phyloP scores from a whole-genome alignment of 2,797 vertebrate genomes.

The Oophaga sylvatica region DNA sequence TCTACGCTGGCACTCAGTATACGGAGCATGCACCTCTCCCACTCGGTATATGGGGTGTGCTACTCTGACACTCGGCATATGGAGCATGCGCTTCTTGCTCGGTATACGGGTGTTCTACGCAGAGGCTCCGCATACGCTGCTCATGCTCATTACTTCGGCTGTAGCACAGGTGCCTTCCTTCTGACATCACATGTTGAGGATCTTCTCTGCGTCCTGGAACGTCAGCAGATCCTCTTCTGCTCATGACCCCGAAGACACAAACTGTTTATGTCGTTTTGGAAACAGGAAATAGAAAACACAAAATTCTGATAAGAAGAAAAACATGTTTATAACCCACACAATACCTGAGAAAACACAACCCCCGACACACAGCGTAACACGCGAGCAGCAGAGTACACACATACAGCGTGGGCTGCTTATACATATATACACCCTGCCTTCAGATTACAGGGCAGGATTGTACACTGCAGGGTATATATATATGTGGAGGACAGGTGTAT shows the following conservation, averaged over 20 bases:
- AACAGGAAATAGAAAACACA: neutral
- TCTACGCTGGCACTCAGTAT: neutral
- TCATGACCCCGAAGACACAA: neutral
- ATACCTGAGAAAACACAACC: neutral
- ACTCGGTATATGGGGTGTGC: neutral
- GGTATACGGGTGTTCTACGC: neutral
- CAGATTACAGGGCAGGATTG: neutral
- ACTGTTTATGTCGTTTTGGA: neutral
- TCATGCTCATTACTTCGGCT: neutral
- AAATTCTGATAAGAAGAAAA: neutral
- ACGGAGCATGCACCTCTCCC: too few species aligned
- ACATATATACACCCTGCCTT: neutral
- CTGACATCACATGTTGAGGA: neutral
- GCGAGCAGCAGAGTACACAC: too few species aligned
- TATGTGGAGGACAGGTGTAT: neutral
- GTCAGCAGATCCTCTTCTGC: neutral
- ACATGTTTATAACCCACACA: neutral
- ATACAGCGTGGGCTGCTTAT: too few species aligned
- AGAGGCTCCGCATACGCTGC: too few species aligned
- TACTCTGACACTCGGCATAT: too few species aligned
- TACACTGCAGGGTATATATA: conserved; percentile 5
- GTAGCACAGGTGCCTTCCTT: too few species aligned
- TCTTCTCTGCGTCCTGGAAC: neutral
- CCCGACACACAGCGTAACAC: neutral
- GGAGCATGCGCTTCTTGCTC: neutral